Evolutionary conservation across 53 echinoderm and acorn worm genomes (phyloP), one percentile per base, ranked within the genome.

Genomic region (Stichopus horrens): DNA sequence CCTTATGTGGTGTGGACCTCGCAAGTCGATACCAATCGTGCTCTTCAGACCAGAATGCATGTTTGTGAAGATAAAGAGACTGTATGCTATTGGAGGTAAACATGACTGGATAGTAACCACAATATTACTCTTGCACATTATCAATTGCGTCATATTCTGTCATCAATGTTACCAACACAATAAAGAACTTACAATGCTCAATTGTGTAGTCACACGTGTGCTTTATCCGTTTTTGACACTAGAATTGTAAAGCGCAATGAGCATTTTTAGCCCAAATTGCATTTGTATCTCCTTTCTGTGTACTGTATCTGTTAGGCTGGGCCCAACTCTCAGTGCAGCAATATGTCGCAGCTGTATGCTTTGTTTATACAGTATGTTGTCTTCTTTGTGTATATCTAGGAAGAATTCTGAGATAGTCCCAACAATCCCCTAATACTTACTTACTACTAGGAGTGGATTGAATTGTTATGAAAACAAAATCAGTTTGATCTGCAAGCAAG

Each of bases 31-130:
- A 6, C 98, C 98, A 13, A 86, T 98, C 52, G 73, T 98, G 23
- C 13, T 94, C 18, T 98, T 98, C 83, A 89, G 87, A 81, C 94
- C 98, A 23, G 98, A 98, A 79, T 94, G 94, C 59, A 92, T 96
- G 68, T 96, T 94, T 57, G 71, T 73, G 73, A 98, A 98, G 87
- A 90, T 98, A 74, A 92, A 91, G 86, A 86, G 95, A 53, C 92
- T 95, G 5, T 95, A 97, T 94, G 79, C 93, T 18, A 94, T 91
- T 76, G 97, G 97, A 90, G 97, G 97, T 97, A 89, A 84, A 90
- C 88, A 10, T 53, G 19, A 67, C 10, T 37, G 37, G 2, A 37
- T 37, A 37, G 37, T 37, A 2, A 0, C 37, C 37, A 37, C 37
- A 37, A 37, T 37, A 37, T 37, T 67, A n/a, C 68, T n/a, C 11